These are phyloP conservation scores for Hybognathus amarus DNA, from an alignment of 2,797 vertebrate genomes.

Conservation along the genomic window DNA sequence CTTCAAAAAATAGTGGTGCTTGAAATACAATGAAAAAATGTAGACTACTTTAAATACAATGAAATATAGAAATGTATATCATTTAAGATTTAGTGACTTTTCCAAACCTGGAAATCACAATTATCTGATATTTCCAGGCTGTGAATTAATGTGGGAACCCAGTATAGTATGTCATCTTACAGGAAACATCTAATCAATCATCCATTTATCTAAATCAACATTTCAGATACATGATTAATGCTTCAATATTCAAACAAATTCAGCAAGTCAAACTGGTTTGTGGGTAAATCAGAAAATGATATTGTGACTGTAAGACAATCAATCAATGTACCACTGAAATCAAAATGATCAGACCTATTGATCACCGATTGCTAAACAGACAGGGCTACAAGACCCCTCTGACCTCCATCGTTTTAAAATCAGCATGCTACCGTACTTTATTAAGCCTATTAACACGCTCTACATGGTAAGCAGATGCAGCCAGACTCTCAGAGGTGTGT, in stretches of 20 bases:
- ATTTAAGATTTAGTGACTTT: not conserved
- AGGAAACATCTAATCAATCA: not conserved
- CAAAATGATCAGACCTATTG: not conserved
- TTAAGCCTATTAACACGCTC: slow-evolving; percentile 36
- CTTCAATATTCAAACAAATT: not conserved
- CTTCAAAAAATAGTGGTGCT: not conserved
- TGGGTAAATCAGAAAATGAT: not conserved
- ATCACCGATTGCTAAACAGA: not conserved
- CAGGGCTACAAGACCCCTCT: not conserved
- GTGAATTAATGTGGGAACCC: not conserved
- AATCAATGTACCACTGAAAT: not conserved
- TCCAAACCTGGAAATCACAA: not conserved
- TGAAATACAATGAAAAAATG: no score
- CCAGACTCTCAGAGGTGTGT: slow-evolving; percentile 22
- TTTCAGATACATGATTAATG: not conserved
- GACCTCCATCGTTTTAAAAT: slow-evolving; percentile 2
- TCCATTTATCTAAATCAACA: not conserved
- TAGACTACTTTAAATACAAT: no score
- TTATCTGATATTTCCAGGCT: not conserved
- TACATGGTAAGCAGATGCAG: slow-evolving; percentile 37
- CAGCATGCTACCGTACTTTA: not conserved
- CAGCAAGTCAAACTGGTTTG: not conserved
- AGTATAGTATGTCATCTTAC: not conserved
- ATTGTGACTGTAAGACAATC: not conserved
- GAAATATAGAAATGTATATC: not conserved